These are phyloP conservation scores for Phalanger gymnotis DNA, from an alignment of 2,797 vertebrate species.

Conservation along the genomic window DNA sequence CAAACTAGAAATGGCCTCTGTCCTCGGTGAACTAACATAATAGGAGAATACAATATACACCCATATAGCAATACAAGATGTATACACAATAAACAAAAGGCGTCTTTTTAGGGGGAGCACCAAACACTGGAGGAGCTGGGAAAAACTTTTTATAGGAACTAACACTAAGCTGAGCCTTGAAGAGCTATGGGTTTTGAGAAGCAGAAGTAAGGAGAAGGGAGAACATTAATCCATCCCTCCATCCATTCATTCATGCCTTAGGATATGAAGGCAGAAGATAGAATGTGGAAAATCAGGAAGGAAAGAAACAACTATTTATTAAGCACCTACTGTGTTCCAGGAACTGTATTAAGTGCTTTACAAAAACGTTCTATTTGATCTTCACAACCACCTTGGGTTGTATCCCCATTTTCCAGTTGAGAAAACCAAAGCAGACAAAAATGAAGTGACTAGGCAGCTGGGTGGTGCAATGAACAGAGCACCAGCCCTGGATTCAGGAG, in stretches of 20 bases:
- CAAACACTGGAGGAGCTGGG: background rate
- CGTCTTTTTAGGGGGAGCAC: background rate
- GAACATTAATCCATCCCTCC: background rate
- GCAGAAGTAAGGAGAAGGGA: background rate
- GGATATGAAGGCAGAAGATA: background rate
- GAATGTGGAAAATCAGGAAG: background rate
- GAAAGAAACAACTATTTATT: background rate
- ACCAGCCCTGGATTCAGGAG: too few species aligned
- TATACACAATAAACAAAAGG: background rate
- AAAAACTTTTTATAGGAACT: background rate
- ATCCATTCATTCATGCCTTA: background rate
- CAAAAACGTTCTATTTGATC: background rate
- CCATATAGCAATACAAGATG: background rate
- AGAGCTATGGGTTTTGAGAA: background rate
- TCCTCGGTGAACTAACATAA: background rate
- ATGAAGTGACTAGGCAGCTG: background rate
- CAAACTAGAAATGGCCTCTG: background rate
- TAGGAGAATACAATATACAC: background rate
- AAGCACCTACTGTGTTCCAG: background rate
- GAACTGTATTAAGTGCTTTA: background rate
- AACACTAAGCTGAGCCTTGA: background rate
- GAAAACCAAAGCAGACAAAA: background rate
- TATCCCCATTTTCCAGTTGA: background rate
- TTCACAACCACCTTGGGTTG: background rate
- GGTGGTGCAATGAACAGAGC: too few species aligned